Evolutionary conservation across 2,888 invertebrate species (phyloP), one percentile per base, ranked within the genome.

Genomic region (Ferdinandea cuprea): DNA sequence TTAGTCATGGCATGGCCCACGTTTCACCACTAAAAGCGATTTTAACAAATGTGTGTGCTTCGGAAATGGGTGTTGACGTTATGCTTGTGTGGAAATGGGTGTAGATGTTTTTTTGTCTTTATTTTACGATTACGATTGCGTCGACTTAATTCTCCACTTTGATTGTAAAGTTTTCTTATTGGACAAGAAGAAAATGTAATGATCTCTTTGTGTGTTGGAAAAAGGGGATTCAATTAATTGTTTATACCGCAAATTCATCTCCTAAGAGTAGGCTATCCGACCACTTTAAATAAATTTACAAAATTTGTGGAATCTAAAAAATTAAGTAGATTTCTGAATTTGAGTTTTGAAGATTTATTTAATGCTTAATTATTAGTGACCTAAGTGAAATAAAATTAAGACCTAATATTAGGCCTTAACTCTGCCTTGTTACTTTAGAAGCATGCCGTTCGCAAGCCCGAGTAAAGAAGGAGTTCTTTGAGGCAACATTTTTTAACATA

Each of bases 61-160:
- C 61, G 50, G 40, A 69, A 71, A 71, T 71, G 71, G 71, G 71
- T 71, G 71, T 71, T 42, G 25, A 71, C 71, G 59, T 61, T 58
- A 40, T 21, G 59, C 42, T 50, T 71, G 71, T 52, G 59, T 59
- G 42, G 15, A 50, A 50, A 52, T 71, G 40, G 69, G 58, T 69
- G 69, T 69, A 50, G 40, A 40, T 69, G 42, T 58, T 69, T 58
- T 69, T 48, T 25, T 15, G 1, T 28, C 40, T 48, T 59, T n/a
- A n/a, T n/a, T n/a, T n/a, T n/a, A n/a, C n/a, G 13, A 48, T 40
- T 37, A 19, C 56, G 42, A 7, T 42, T 25, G 58, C 13, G 13
- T 58, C n/a, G 58, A 40, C 30, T 48, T 46, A 30, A 9, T 30
- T 17, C 21, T 44, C 9, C 11, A 19, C 13, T 30, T 50, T 30